Evolutionary conservation across 2,888 invertebrate genomes (phyloP).

Genomic region (Stictocephala bisonia): DNA sequence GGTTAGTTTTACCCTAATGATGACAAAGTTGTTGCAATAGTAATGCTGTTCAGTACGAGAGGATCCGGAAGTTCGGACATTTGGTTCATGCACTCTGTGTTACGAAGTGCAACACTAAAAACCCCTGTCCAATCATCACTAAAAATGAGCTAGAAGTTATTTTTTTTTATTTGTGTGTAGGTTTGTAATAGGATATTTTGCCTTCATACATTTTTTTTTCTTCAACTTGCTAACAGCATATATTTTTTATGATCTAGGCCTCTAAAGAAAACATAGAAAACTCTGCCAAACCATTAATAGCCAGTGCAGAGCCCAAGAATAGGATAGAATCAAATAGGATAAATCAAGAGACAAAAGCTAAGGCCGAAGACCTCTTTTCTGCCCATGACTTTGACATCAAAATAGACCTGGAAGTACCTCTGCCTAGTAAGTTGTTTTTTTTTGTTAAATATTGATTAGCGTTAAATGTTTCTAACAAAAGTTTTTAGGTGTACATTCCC

Average conservation of each 20-base stretch:
- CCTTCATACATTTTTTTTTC: background rate
- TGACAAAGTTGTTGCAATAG: no score
- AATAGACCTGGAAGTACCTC: slow-evolving; percentile 89
- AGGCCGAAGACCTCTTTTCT: slow-evolving; percentile 68
- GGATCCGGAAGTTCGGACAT: slow-evolving; percentile 72
- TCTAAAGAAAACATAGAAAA: slow-evolving; percentile 28
- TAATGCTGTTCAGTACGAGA: slow-evolving; percentile 70
- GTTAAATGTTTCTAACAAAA: no score
- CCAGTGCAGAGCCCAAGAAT: slow-evolving; percentile 6
- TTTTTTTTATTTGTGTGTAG: no score
- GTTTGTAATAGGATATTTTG: no score
- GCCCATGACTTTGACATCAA: slow-evolving; percentile 95
- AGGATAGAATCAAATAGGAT: background rate
- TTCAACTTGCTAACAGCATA: background rate
- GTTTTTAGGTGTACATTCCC: no score
- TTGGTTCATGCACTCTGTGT: slow-evolving; percentile 73
- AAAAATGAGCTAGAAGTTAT: no score
- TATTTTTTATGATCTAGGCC: background rate
- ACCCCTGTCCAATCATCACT: no score
- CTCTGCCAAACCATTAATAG: background rate
- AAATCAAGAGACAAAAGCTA: slow-evolving; percentile 45
- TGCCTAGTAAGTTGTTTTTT: slow-evolving; percentile 74
- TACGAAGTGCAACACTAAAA: no score
- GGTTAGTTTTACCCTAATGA: slow-evolving; percentile 67
- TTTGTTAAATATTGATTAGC: no score